Percentiles rank a stretch among this genome's conserved stretches.
Conservation (phyloP, 2,797 vertebrate genomes). For the Aphelocoma californica region DNA sequence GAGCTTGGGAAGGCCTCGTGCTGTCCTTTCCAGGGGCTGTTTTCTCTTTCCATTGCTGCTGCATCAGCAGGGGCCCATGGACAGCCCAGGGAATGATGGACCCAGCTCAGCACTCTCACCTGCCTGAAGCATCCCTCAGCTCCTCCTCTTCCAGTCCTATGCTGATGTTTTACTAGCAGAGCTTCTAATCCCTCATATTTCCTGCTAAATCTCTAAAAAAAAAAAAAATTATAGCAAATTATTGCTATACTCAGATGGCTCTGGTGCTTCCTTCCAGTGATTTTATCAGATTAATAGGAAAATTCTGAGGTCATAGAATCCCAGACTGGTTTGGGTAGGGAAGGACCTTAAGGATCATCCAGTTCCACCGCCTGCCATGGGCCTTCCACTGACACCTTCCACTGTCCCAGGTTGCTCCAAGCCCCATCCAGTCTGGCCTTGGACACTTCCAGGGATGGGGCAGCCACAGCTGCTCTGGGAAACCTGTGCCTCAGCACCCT, state of each 20-base stretch:
- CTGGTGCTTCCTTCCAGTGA: neutral
- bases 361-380: rapidly evolving
- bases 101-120: neutral
- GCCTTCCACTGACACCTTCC: neutral
- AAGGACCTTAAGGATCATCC: neutral
- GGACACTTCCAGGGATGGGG: neutral
- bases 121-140: neutral
- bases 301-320: neutral
- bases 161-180: neutral
- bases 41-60: neutral
- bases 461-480: neutral
- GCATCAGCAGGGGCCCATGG: neutral
- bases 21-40: neutral
- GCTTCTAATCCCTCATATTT: too few species aligned
- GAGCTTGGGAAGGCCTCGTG: neutral
- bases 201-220: neutral
- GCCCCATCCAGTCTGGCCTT: neutral
- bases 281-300: neutral
- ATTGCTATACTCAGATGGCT: neutral
- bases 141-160: neutral
- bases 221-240: neutral
- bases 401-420: rapidly evolving
- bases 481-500: neutral
- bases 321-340: neutral
- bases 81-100: neutral